Conservation (phyloP, 2,797 vertebrate species). For the Leontopithecus rosalia region DNA sequence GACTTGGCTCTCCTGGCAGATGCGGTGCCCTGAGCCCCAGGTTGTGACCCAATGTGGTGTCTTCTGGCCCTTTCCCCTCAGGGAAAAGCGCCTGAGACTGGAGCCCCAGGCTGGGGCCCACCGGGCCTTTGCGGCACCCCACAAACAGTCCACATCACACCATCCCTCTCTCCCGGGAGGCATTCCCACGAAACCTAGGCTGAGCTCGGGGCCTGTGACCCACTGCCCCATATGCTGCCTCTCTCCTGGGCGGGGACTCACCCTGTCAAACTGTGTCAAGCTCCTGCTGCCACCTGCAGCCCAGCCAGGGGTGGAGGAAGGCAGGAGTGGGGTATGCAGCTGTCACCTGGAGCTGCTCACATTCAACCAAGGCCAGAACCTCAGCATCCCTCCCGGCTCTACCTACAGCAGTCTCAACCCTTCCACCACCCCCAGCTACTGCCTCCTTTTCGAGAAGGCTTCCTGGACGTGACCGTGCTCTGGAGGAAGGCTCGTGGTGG, state of each 20-base stretch:
- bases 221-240: not conserved
- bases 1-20: rapidly evolving
- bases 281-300: not conserved
- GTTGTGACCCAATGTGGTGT: rapidly evolving
- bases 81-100: not conserved
- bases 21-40: not conserved
- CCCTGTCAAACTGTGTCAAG: not conserved
- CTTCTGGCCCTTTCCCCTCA: not conserved
- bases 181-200: not conserved
- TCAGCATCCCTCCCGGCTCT: not conserved
- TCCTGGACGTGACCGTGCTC: not conserved
- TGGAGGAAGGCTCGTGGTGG: not conserved
- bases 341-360: not conserved
- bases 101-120: not conserved
- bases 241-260: not conserved
- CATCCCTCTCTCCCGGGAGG: not conserved
- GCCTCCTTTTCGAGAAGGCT: not conserved
- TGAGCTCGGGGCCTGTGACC: not conserved
- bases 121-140: not conserved
- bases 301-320: rapidly evolving
- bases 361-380: not conserved
- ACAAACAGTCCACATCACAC: not conserved
- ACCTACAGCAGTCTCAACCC: not conserved
- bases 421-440: too few relatives aligned
- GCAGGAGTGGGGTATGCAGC: not conserved